Evolutionary conservation across 2,888 invertebrate species (phyloP).

Genomic region (Drosophila niveifrons): DNA sequence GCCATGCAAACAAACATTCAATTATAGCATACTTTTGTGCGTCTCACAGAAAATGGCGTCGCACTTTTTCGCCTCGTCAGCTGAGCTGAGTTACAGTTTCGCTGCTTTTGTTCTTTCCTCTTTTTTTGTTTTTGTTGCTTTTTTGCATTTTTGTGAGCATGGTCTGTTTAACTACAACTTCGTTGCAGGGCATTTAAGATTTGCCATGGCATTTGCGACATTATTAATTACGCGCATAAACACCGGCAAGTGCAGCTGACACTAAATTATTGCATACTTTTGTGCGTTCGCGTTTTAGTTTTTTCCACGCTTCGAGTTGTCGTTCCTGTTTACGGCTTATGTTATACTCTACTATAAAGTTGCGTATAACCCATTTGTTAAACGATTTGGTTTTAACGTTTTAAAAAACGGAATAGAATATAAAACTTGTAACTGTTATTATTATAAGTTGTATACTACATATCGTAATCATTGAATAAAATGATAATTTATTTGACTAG

Average conservation of each 20-base stretch:
- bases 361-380: not conserved
- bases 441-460: too few relatives aligned
- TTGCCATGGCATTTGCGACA: conserved; percentile 1
- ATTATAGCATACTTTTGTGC: conserved; percentile 78
- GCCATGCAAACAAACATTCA: conserved; percentile 71
- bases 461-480: too few relatives aligned
- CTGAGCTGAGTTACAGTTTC: conserved; percentile 40
- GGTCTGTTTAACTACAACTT: not conserved
- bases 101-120: conserved; percentile 16
- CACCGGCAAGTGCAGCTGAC: not conserved
- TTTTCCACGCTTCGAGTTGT: not conserved
- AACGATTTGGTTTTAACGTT: not conserved
- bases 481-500: too few relatives aligned
- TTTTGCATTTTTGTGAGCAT: not conserved
- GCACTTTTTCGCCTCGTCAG: conserved; percentile 69
- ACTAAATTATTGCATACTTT: not conserved
- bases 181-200: not conserved
- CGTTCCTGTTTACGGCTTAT: not conserved
- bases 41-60: conserved; percentile 68
- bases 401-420: too few relatives aligned
- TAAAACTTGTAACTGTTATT: too few relatives aligned
- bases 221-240: conserved; percentile 3
- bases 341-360: not conserved
- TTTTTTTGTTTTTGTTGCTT: not conserved
- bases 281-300: not conserved